phyloP scores from a whole-genome alignment of 1,140 invertebrate genomes.

The Cecropterus lyciades region DNA sequence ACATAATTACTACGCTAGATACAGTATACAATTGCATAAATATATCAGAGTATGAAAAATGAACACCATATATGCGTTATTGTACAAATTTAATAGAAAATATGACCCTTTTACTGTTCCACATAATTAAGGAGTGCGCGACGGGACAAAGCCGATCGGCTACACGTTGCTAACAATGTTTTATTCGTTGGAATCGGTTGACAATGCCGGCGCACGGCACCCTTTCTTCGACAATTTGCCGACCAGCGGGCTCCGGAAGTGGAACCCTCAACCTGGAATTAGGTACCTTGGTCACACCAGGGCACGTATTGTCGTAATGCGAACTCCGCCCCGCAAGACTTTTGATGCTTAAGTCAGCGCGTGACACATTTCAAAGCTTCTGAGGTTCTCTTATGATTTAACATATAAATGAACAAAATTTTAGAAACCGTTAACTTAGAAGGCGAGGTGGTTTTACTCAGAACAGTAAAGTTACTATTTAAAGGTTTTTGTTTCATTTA shows the following conservation, averaged over 20 bases:
- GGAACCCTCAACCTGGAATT: slow-evolving; percentile 68
- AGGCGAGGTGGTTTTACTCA: neutral
- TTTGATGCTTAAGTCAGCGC: slow-evolving; percentile 53
- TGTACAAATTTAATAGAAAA: slow-evolving; percentile 81
- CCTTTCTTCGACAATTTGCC: slow-evolving; percentile 81
- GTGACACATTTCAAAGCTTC: slow-evolving; percentile 52
- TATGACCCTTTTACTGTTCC: slow-evolving; percentile 81
- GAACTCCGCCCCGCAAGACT: slow-evolving; percentile 71
- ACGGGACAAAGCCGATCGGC: slow-evolving; percentile 75
- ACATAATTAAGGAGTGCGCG: slow-evolving; percentile 80
- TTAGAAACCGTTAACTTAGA: slow-evolving; percentile 17
- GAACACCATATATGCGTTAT: slow-evolving; percentile 61
- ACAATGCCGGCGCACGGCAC: slow-evolving; percentile 72
- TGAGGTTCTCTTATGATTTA: neutral
- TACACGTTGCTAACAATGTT: slow-evolving; percentile 75
- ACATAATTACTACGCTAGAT: no score
- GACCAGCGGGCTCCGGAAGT: slow-evolving; percentile 79
- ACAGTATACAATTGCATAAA: no score
- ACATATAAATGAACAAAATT: slow-evolving; percentile 16
- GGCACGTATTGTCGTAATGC: slow-evolving; percentile 61
- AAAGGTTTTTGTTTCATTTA: no score
- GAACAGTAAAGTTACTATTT: no score
- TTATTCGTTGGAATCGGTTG: slow-evolving; percentile 78
- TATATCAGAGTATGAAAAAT: neutral
- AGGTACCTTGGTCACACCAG: slow-evolving; percentile 67